These are phyloP conservation scores for Xenopus laevis DNA, from an alignment of 2,113 vertebrate genomes.

Conservation along the genomic window DNA sequence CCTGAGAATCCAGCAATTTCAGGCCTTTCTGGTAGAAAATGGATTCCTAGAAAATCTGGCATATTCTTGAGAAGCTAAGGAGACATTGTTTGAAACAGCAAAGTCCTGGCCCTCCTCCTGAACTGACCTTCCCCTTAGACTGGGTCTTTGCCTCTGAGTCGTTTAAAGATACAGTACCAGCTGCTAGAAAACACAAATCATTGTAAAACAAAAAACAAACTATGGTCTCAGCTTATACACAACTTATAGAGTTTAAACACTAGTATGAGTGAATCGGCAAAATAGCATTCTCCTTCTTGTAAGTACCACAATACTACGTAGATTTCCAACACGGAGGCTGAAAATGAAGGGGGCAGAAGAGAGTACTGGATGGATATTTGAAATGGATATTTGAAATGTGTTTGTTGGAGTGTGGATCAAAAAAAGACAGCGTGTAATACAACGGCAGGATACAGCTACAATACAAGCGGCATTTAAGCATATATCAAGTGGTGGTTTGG, in stretches of 20 bases:
- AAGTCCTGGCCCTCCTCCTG: slow-evolving; percentile 14
- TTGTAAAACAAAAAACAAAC: slow-evolving; percentile 30
- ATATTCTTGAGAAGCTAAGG: slow-evolving; percentile 35
- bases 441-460: background rate
- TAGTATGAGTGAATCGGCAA: slow-evolving; percentile 75
- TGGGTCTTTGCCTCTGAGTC: slow-evolving; percentile 34
- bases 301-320: slow-evolving; percentile 77
- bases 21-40: slow-evolving; percentile 21
- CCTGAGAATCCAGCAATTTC: background rate
- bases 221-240: slow-evolving; percentile 71
- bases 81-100: slow-evolving; percentile 14
- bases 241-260: slow-evolving; percentile 81
- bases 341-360: slow-evolving; percentile 61
- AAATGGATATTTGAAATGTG: slow-evolving; percentile 42
- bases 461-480: background rate
- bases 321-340: slow-evolving; percentile 17
- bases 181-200: slow-evolving; percentile 75
- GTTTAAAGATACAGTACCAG: slow-evolving; percentile 80
- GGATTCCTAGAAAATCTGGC: slow-evolving; percentile 37
- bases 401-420: slow-evolving; percentile 7
- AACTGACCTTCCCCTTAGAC: slow-evolving; percentile 6
- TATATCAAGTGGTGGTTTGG: slow-evolving; percentile 9
- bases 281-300: slow-evolving; percentile 43
- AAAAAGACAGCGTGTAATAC: background rate
- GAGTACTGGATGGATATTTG: slow-evolving; percentile 44